phyloP scores from a whole-genome alignment of 2,113 vertebrate species.

The Oenanthe melanoleuca region DNA sequence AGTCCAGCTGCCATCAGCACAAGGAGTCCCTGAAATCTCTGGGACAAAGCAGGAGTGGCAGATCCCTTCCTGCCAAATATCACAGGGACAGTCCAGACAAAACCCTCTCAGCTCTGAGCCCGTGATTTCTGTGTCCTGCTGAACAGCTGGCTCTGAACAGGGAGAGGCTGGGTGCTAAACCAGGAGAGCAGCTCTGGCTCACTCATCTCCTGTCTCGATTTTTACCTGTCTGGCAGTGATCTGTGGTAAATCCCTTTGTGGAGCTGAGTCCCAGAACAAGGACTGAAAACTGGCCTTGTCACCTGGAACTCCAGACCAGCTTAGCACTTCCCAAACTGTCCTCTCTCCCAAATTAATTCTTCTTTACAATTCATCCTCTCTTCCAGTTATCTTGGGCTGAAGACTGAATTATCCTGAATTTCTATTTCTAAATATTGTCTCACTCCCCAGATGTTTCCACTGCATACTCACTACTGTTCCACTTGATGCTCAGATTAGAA shows the following conservation, averaged over 20 bases:
- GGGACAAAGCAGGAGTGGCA: background rate
- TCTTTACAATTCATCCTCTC: background rate
- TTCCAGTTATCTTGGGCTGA: background rate
- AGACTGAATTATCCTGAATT: background rate
- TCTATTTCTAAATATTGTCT: background rate
- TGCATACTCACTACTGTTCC: background rate
- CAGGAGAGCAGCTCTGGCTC: background rate
- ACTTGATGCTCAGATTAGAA: background rate
- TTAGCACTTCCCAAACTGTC: background rate
- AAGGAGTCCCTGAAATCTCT: background rate
- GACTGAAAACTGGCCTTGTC: background rate
- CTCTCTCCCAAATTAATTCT: background rate
- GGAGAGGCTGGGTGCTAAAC: background rate
- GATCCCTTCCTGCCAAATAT: background rate
- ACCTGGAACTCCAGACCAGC: background rate
- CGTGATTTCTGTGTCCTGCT: background rate
- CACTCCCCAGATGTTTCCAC: accelerated
- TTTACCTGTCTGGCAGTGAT: background rate
- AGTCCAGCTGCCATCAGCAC: background rate
- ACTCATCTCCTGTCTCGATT: background rate
- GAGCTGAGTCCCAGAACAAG: background rate
- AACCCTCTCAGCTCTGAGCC: background rate
- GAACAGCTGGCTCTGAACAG: background rate
- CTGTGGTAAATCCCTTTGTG: background rate
- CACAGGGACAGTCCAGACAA: background rate